Evolutionary conservation across 2,888 invertebrate species (phyloP).

Genomic region (Abrostola triplasia): DNA sequence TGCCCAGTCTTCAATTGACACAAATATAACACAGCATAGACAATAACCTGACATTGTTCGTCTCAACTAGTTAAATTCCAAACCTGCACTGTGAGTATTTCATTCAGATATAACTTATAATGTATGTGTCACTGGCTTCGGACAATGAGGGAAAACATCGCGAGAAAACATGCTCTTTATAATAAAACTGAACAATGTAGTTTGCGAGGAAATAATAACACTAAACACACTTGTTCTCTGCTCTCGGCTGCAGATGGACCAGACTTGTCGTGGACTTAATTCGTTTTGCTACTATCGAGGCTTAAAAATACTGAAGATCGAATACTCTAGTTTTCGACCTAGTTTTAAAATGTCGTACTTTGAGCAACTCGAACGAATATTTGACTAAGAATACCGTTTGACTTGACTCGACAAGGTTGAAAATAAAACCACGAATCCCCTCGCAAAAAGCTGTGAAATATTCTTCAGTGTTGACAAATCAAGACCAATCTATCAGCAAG

Average conservation of each 20-base stretch:
- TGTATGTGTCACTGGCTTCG: slow-evolving; percentile 26
- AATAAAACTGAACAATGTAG: slow-evolving; percentile 24
- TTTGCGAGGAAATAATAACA: slow-evolving; percentile 37
- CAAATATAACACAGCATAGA: too few relatives aligned
- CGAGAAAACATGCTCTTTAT: slow-evolving; percentile 31
- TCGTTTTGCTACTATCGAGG: background rate
- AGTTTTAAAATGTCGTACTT: too few relatives aligned
- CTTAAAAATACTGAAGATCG: too few relatives aligned
- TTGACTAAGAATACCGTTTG: too few relatives aligned
- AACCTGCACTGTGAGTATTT: background rate
- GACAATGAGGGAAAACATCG: slow-evolving; percentile 42
- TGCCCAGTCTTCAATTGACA: too few relatives aligned
- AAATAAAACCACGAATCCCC: too few relatives aligned
- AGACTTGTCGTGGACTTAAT: background rate
- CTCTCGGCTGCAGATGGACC: background rate
- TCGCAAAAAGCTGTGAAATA: too few relatives aligned
- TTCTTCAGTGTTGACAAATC: too few relatives aligned
- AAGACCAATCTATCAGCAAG: too few relatives aligned
- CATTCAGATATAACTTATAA: slow-evolving; percentile 11
- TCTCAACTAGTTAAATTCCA: slow-evolving; percentile 10
- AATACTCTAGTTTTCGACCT: too few relatives aligned
- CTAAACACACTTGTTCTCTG: slow-evolving; percentile 22
- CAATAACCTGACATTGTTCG: background rate
- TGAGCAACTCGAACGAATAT: too few relatives aligned
- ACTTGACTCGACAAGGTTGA: too few relatives aligned